Conservation (phyloP, 2,797 vertebrate species). For the Galago senegalensis region DNA sequence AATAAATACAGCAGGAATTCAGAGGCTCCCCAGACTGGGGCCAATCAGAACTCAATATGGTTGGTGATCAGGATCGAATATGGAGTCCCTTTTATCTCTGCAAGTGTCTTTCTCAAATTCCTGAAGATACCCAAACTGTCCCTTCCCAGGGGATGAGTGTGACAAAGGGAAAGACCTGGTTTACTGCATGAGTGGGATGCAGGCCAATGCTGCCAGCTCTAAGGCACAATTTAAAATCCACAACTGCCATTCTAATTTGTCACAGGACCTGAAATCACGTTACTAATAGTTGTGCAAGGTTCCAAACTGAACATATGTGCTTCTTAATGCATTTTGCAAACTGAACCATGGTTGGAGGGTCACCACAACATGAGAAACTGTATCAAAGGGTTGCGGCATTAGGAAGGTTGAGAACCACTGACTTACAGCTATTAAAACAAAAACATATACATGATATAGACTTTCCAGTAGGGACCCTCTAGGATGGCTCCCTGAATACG, state of each 20-base stretch:
- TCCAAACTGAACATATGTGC: not conserved
- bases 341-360: too few relatives aligned
- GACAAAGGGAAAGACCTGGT: not conserved
- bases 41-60: not conserved
- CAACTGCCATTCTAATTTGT: not conserved
- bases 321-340: not conserved
- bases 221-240: not conserved
- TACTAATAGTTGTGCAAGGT: not conserved
- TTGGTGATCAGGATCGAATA: not conserved
- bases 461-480: not conserved
- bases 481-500: not conserved
- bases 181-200: too few relatives aligned
- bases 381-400: too few relatives aligned
- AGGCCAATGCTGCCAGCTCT: too few relatives aligned
- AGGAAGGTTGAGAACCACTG: too few relatives aligned
- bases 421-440: not conserved
- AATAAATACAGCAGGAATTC: not conserved
- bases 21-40: not conserved
- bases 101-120: not conserved
- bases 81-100: not conserved
- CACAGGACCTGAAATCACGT: not conserved
- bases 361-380: too few relatives aligned
- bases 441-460: not conserved
- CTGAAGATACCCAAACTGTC: not conserved
- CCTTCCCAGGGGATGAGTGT: not conserved